Base-by-base conservation (phyloP, 2,797 vertebrate species). In the Luscinia luscinia region DNA sequence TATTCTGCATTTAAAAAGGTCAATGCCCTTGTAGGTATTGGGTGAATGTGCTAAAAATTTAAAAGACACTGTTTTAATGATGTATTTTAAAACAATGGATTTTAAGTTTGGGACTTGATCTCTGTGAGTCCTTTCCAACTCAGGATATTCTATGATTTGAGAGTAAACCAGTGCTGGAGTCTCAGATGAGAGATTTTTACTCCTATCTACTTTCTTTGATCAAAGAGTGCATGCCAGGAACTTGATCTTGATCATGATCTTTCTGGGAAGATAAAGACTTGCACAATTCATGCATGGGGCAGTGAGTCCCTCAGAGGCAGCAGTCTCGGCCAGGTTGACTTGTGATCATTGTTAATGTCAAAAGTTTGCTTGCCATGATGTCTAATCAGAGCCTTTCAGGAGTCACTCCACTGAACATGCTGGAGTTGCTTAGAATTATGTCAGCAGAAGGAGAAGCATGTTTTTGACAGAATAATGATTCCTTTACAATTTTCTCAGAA, bases 1-100 rank as follows among this genome's bases (percentile, higher is more conserved):
- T 46, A 70, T 36, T 26, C 22, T 49, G 11, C 55, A 72, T 92
- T 80, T 76, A 69, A 83, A 95, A 96, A 93, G 36, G 49, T 90
- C 62, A 85, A 34, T 15, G 1, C 4, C 8, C 11, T 55, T 81
- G 79, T 54, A 72, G 63, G 24, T 34, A 59, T 63, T 82, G 63
- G 70, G 51, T 9, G 68, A 77, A 92, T 19, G 36, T 49, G 23
- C 67, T 77, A 87, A 94, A 87, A 91, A 86, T 63, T 93, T 70
- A 22, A 77, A 94, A 90, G 52, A 10, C 1, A 23, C 34, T 23
- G 6, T n/a, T 93, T 82, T 48, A 86, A 88, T 20, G 18, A 64
- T 2, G 0, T 51, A 34, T 68, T 90, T 93, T 48, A 81, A 89
- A 89, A 52, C 20, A 88, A 22, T 3, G 23, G 24, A 43, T 62